Conservation (phyloP, 35 echinoderm and acorn worm genomes). For the Apostichopus parvimensis region DNA sequence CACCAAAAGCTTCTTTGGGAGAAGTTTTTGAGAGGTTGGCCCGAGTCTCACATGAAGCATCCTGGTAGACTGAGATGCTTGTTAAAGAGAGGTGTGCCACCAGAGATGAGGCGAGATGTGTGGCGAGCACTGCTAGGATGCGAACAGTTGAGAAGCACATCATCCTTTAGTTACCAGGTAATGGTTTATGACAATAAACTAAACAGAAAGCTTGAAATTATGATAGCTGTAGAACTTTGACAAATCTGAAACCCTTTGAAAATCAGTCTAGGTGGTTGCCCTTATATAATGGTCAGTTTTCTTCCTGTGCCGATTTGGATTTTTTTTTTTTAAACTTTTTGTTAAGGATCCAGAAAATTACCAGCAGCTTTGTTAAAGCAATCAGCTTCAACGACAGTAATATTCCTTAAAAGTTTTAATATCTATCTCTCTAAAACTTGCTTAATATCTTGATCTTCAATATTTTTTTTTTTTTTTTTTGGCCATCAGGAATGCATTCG, state of each 20-base stretch:
- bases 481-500: slow-evolving; percentile 60
- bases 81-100: slow-evolving; percentile 65
- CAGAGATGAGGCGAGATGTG: slow-evolving; percentile 47
- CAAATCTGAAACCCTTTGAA: too few species aligned
- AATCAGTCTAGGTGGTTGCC: neutral
- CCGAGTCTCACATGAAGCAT: slow-evolving; percentile 55
- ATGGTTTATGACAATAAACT: neutral
- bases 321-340: too few species aligned
- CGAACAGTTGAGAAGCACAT: slow-evolving; percentile 61
- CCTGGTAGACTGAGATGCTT: slow-evolving; percentile 61
- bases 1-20: slow-evolving; percentile 56
- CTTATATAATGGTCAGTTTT: neutral
- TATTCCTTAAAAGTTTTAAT: too few species aligned
- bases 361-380: too few species aligned
- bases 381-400: too few species aligned
- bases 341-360: too few species aligned
- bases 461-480: neutral
- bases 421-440: too few species aligned
- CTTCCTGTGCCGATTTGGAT: neutral
- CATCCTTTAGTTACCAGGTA: slow-evolving; percentile 81
- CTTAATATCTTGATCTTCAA: too few species aligned
- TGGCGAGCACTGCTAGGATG: slow-evolving; percentile 77
- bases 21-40: slow-evolving; percentile 59
- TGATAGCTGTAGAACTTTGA: too few species aligned
- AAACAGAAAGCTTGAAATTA: too few species aligned